phyloP scores from a whole-genome alignment of 2,113 vertebrate genomes.

The Anolis carolinensis region DNA sequence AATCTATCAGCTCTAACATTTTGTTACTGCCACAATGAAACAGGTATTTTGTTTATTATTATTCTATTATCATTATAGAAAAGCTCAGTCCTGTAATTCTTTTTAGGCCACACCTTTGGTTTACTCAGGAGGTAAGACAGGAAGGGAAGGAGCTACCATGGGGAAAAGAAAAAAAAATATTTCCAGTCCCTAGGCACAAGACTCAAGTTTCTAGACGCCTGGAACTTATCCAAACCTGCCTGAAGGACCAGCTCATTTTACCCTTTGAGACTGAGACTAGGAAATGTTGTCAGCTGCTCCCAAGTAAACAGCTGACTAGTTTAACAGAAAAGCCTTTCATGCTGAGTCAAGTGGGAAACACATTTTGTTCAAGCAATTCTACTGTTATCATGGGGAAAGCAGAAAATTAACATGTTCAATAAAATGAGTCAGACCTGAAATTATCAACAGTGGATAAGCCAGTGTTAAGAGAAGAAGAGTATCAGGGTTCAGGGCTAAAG shows the following conservation, averaged over 20 bases:
- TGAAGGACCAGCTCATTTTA: constrained; percentile 76
- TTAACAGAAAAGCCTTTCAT: constrained; percentile 64
- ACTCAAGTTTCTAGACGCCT: constrained; percentile 17
- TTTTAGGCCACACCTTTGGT: constrained; percentile 57
- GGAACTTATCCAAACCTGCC: constrained; percentile 27
- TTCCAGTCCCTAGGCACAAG: neutral
- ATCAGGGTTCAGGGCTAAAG: neutral
- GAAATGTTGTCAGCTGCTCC: constrained; percentile 81
- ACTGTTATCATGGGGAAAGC: constrained; percentile 6
- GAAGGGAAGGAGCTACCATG: no score
- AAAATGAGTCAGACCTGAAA: constrained; percentile 32
- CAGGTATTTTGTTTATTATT: neutral
- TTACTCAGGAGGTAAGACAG: constrained; percentile 22
- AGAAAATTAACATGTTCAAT: constrained; percentile 17
- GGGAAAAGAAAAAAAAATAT: neutral
- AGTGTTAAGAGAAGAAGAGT: neutral
- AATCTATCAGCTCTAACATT: neutral
- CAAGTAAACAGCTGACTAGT: constrained; percentile 73
- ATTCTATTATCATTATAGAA: neutral
- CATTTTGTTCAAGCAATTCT: constrained; percentile 23
- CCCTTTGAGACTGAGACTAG: constrained; percentile 61
- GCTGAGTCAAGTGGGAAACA: constrained; percentile 35
- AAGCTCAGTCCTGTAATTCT: constrained; percentile 34
- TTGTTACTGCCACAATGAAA: neutral
- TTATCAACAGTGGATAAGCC: constrained; percentile 3